Conservation (phyloP, 2,113 vertebrate species). For the Scomber scombrus region DNA sequence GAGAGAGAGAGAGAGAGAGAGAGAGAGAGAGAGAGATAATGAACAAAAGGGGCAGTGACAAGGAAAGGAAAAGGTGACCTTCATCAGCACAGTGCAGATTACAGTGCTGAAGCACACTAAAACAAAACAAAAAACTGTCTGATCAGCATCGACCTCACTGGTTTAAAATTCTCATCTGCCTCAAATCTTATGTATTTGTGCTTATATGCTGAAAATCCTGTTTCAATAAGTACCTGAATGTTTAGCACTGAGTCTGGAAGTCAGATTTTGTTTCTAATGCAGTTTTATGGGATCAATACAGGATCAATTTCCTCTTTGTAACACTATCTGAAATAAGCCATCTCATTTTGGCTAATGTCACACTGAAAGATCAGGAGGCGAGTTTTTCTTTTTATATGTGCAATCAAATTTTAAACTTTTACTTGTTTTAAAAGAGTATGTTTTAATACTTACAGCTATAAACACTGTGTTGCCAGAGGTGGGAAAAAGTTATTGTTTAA, state of each 20-base stretch:
- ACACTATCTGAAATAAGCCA: background rate
- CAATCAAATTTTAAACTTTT: too few species aligned
- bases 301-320: background rate
- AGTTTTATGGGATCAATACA: background rate
- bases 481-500: too few species aligned
- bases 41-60: constrained; percentile 6
- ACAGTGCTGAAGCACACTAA: background rate
- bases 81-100: constrained; percentile 39
- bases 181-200: background rate
- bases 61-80: constrained; percentile 51
- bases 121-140: background rate
- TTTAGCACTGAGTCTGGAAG: background rate
- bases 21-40: background rate
- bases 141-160: constrained; percentile 23
- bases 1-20: background rate
- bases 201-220: background rate
- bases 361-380: background rate
- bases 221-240: background rate
- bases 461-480: too few species aligned
- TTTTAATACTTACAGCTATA: too few species aligned
- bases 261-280: background rate
- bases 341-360: background rate
- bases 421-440: too few species aligned
- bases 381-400: too few species aligned
- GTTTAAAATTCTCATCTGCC: constrained; percentile 12